Base-by-base conservation (phyloP, 2,113 vertebrate genomes). In the Spea bombifrons region DNA sequence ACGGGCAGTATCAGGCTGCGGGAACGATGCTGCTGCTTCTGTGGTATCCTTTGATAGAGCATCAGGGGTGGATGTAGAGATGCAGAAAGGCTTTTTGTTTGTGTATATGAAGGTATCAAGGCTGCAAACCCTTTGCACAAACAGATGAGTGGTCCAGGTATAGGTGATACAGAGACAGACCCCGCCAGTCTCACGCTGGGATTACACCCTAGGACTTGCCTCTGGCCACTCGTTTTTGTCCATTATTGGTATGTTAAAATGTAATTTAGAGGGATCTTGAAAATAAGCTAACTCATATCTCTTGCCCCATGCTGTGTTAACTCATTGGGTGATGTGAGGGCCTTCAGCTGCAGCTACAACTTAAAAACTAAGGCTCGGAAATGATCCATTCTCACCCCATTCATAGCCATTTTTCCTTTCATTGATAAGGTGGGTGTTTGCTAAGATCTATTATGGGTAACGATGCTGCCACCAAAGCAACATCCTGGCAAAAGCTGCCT, bases 1-100 rank as follows among this genome's bases (percentile, higher is more conserved):
- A 80, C 80, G 74, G 82, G 66, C 47, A 53, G 80, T 46, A 49
- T 64, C 78, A 47, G 47, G 61, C 66, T 72, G 71, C 80, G 68
- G 75, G 81, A 72, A 49, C 75, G 48, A 71, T 59, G 63, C 49
- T 68, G 55, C 3, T 17, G 68, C 59, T 17, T 64, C 61, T 16
- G n/a, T 16, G 61, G 77, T 74, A 80, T 80, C 71, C 49, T 77
- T 66, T 71, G 63, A 66, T 46, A 81, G 8, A 16, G 50, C 65
- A 53, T 73, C 16, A 70, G 57, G 50, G 50, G 49, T 71, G 63
- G n/a, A 15, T 46, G 73, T 63, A 52, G n/a, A 13, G 5, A 43
- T 73, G 70, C 70, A 59, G 10, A 50, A 43, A 48, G 57, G 64
- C n/a, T 47, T 66, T n/a, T 10, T 64, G 8, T 46, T 30, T 71